Evolutionary conservation across 2,888 invertebrate genomes (phyloP), one percentile per base, ranked within the genome.

Genomic region (Dinocampus coccinellae): DNA sequence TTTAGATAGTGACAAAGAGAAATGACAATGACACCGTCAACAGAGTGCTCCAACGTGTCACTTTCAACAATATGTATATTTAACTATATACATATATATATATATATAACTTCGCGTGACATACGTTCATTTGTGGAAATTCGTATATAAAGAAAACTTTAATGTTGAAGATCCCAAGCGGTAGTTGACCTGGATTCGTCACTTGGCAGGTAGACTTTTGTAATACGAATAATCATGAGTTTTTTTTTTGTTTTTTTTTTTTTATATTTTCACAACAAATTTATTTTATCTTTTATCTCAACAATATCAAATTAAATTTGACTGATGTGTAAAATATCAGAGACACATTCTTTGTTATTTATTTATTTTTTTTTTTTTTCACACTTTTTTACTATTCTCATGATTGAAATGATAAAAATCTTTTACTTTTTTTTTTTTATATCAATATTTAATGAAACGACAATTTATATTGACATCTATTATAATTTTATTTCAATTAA

Each of bases 41-140:
- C 62, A 26, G 24, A 22, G 55, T 26, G 11, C 55, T n/a, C 7
- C 26, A 55, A 55, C 55, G 26, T n/a, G 55, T 13, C 2, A 26
- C 55, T 55, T 55, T 26, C 26, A 26, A 55, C 55, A 22, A 26
- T 34, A 53, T n/a, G 16, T 47, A 16, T 20, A n/a, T 47, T 7
- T 47, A 47, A 47, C 47, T 36, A 58, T 58, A 34, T 29, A 58
- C 29, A n/a, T n/a, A n/a, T n/a, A n/a, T 29, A 7, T 29, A 29
- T 29, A 29, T 65, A 13, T 60, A 39, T 65, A 42, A 62, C 68
- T 36, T 77, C 71, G 76, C 76, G 77, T 76, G 77, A 73, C 63
- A 68, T 47, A 57, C 39, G 61, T 69, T 76, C 75, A 72, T 76
- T 77, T 72, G 73, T 66, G 69, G 69, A 73, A 76, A 76, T 77